Evolutionary conservation across 23 tunicate genomes (phyloP), one percentile per base, ranked within the genome.

Genomic region (Clavelina lepadiformis): DNA sequence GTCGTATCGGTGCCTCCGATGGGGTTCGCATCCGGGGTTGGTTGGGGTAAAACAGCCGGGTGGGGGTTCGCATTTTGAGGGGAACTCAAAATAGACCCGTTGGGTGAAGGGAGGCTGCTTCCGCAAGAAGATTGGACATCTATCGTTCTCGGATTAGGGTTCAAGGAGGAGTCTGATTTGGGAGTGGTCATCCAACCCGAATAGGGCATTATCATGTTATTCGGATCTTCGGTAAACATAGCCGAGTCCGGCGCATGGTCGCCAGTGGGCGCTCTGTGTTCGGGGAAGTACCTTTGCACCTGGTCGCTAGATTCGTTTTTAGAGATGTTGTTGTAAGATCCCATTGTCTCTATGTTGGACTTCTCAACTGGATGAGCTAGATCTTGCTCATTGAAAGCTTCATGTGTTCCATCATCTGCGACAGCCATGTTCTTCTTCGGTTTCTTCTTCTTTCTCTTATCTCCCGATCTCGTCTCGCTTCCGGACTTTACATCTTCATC

Each of bases 121-220:
- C 33, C 34, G 21, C 65, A 25, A 2, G 46, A 38, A 3, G 61
- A 54, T 3, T 27, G 54, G 28, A 32, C 30, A 3, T 65, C 71
- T 8, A 28, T 28, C 1, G 31, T 38, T 41, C 30, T 41, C 11
- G 46, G 41, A 52, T 35, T 71, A 3, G 76, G 49, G 11, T 21
- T 25, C 18, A 35, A 58, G 19, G 28, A 27, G 2, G 58, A 35
- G 23, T 38, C n/a, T 31, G 49, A 61, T 19, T 29, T 25, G 1
- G 84, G 45, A 1, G 75, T 31, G 25, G 82, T 28, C 61, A 68
- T 58, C 84, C 84, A 78, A 24, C 37, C 46, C 18, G 73, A 34
- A 44, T 78, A 59, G 1, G 73, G 45, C 54, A 31, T n/a, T 34
- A 44, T 58, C 32, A 33, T 31, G 28, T 30, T 45, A 34, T 55